Evolutionary conservation across 2,888 invertebrate genomes (phyloP), one percentile per base, ranked within the genome.

Genomic region (Napeogenes sylphis): DNA sequence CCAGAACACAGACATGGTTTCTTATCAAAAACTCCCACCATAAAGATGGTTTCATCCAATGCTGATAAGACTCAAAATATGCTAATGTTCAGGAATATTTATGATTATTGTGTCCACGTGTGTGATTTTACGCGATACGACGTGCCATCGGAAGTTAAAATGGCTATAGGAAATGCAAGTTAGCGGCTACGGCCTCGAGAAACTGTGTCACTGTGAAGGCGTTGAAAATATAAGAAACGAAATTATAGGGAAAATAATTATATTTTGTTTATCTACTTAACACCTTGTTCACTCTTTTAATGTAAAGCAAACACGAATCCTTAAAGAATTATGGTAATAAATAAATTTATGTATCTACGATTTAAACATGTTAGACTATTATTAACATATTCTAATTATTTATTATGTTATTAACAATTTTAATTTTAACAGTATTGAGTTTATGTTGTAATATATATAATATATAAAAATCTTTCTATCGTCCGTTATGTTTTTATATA

Each of bases 101-200:
- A 66, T 59, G 53, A 59, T 66, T 61, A 63, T 61, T 53, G 56
- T 61, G 57, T 58, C 58, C 42, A 38, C 46, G 21, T 58, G 55
- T 62, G 55, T 51, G 62, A 55, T 58, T 62, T 55, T 57, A 57
- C 58, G 56, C 62, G 57, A 56, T 42, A 47, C 60, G 51, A 58
- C 58, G 60, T 59, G 62, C 61, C 61, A 63, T 61, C 65, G 67
- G 67, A 67, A 65, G 65, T 63, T 45, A 55, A 51, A 56, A 62
- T 56, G 64, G 45, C 55, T 57, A 59, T 46, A 57, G 57, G 67
- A 65, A 66, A 63, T 66, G 61, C 65, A 66, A 63, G 65, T 58
- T 61, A 62, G 61, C 58, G 58, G 56, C 55, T 54, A 58, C 58
- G 61, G 56, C 61, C 13, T 42, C 30, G 59, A 59, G 47, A 47